Percentiles rank a stretch among this genome's conserved stretches.
Conservation (phyloP, 2,888 invertebrate species). For the Pristionchus maxplancki region DNA sequence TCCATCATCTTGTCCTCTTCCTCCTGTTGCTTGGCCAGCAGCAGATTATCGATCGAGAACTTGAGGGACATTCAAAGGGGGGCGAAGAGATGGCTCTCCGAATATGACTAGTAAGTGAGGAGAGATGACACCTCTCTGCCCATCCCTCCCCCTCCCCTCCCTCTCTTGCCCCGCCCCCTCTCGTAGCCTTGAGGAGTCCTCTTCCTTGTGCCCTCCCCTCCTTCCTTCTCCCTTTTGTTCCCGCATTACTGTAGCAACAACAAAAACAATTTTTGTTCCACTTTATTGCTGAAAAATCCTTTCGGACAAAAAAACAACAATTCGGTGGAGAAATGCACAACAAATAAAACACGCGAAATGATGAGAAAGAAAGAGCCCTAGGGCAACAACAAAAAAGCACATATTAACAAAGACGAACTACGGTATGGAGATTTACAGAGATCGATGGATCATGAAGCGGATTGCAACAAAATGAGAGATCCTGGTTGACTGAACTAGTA, state of each 20-base stretch:
- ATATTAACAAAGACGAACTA: too few relatives aligned
- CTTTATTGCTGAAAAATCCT: not conserved
- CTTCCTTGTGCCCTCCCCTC: not conserved
- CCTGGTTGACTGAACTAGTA: too few relatives aligned
- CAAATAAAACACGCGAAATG: too few relatives aligned
- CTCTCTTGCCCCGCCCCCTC: not conserved
- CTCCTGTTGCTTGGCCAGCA: conserved; percentile 33
- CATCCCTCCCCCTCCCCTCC: not conserved
- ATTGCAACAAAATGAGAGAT: too few relatives aligned
- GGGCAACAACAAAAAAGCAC: too few relatives aligned
- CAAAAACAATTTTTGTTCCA: not conserved
- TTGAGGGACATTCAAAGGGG: conserved; percentile 41
- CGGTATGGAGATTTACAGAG: too few relatives aligned
- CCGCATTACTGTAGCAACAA: not conserved
- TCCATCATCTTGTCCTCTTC: not conserved
- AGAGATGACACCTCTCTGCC: conserved; percentile 40
- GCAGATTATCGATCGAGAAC: conserved; percentile 49
- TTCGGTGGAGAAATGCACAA: too few relatives aligned
- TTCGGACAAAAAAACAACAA: too few relatives aligned
- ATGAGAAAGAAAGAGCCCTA: too few relatives aligned
- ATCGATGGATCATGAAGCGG: too few relatives aligned
- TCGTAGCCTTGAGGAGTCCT: conserved; percentile 27
- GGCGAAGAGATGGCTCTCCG: not conserved
- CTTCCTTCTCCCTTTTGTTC: not conserved
- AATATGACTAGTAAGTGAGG: conserved; percentile 36